Evolutionary conservation across 2,888 invertebrate genomes (phyloP).

Genomic region (Tipula lateralis): DNA sequence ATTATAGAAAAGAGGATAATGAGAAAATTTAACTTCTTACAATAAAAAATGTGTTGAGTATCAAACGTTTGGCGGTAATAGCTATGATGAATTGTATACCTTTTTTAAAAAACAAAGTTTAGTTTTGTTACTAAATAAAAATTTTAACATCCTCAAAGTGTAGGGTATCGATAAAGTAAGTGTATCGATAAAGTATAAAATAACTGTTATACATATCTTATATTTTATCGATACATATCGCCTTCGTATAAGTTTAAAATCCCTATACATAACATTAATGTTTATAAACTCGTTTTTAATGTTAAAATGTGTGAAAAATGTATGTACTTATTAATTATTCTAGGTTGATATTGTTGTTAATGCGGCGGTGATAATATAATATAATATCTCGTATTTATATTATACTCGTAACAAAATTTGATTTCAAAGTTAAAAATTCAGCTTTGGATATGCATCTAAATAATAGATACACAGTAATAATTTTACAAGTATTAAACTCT

Average conservation of each 20-base stretch:
- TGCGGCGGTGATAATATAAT: background rate
- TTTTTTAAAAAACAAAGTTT: background rate
- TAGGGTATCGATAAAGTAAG: background rate
- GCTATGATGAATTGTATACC: background rate
- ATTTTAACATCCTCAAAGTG: no score
- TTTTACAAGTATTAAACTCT: background rate
- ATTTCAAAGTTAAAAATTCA: no score
- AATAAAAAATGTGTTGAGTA: conserved; percentile 4
- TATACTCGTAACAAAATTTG: no score
- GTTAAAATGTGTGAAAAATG: background rate
- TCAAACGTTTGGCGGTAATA: background rate
- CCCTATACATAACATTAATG: background rate
- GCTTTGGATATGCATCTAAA: no score
- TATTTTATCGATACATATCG: no score
- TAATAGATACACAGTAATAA: background rate
- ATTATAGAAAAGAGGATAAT: background rate
- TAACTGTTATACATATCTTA: background rate
- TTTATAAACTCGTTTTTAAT: background rate
- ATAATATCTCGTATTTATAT: background rate
- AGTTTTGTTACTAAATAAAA: background rate
- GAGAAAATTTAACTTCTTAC: background rate
- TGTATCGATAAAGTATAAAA: background rate
- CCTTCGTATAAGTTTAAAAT: no score
- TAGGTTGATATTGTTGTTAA: background rate
- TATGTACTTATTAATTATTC: background rate